phyloP scores from a whole-genome alignment of 2,888 invertebrate species.

The Exocentrus adspersus region DNA sequence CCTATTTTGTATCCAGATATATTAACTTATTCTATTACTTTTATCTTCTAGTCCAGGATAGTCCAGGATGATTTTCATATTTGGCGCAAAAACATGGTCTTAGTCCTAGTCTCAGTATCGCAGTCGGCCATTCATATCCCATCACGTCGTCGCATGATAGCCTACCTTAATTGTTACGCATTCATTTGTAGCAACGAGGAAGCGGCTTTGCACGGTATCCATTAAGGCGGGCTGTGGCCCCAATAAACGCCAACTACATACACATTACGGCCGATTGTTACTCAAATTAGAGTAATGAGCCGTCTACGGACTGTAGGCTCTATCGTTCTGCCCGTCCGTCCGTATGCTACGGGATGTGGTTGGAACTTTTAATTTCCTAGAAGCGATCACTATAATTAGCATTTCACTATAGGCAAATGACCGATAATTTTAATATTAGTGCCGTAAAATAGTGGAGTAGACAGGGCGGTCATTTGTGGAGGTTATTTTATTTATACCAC shows the following conservation, averaged over 20 bases:
- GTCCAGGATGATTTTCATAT: no score
- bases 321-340: conserved; percentile 20
- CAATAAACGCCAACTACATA: conserved; percentile 57
- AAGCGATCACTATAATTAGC: conserved; percentile 47
- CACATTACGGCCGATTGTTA: conserved; percentile 55
- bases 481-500: conserved; percentile 6
- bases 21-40: no score
- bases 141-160: conserved; percentile 42
- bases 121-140: conserved; percentile 37
- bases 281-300: conserved; percentile 57
- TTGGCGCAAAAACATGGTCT: no score
- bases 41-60: no score
- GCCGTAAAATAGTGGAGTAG: conserved; percentile 45
- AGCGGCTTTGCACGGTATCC: conserved; percentile 54
- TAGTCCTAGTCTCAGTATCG: not conserved
- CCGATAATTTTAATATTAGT: conserved; percentile 50
- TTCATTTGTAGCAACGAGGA: conserved; percentile 57
- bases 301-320: conserved; percentile 38
- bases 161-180: conserved; percentile 46
- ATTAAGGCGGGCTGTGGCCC: conserved; percentile 60
- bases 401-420: conserved; percentile 47
- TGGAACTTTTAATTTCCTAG: conserved; percentile 45
- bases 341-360: conserved; percentile 43
- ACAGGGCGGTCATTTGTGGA: conserved; percentile 7
- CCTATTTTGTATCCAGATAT: no score